These are phyloP conservation scores for Craterocephalus amniculus DNA, from an alignment of 2,797 vertebrate genomes.

Conservation along the genomic window DNA sequence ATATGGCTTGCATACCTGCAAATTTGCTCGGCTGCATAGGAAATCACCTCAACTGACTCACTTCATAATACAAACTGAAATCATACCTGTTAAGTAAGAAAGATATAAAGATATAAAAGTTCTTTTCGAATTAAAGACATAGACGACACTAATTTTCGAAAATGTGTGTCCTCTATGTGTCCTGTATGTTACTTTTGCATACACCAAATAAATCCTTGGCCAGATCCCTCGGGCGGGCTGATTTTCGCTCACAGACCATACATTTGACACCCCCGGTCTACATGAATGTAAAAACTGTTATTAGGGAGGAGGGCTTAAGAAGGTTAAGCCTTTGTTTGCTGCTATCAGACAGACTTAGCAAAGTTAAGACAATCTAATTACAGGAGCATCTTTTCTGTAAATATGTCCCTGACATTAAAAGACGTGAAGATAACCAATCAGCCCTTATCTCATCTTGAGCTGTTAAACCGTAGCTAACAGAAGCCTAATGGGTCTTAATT, in stretches of 20 bases:
- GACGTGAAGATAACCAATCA: constrained; percentile 76
- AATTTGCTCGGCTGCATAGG: too few species aligned
- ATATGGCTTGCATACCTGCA: too few species aligned
- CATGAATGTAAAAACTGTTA: constrained; percentile 45
- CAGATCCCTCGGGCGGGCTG: background rate
- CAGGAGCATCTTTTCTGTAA: constrained; percentile 61
- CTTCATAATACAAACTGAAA: too few species aligned
- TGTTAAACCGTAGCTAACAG: constrained; percentile 63
- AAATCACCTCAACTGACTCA: too few species aligned
- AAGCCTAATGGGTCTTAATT: constrained; percentile 61
- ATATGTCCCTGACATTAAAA: constrained; percentile 71
- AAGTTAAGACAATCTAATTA: constrained; percentile 77
- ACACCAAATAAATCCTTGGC: background rate
- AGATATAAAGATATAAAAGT: too few species aligned
- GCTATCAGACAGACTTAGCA: constrained; percentile 72
- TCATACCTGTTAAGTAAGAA: too few species aligned
- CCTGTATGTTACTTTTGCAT: background rate
- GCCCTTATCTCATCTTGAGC: constrained; percentile 69
- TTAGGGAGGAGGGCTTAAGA: constrained; percentile 32
- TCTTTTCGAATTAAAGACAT: too few species aligned
- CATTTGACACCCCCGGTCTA: constrained; percentile 19
- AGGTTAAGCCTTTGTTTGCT: constrained; percentile 71
- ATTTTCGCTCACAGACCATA: background rate
- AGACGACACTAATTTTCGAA: too few species aligned
- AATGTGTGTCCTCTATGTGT: too few species aligned